Conservation (phyloP, 2,888 invertebrate species). For the Drosophila cyrtoloma region DNA sequence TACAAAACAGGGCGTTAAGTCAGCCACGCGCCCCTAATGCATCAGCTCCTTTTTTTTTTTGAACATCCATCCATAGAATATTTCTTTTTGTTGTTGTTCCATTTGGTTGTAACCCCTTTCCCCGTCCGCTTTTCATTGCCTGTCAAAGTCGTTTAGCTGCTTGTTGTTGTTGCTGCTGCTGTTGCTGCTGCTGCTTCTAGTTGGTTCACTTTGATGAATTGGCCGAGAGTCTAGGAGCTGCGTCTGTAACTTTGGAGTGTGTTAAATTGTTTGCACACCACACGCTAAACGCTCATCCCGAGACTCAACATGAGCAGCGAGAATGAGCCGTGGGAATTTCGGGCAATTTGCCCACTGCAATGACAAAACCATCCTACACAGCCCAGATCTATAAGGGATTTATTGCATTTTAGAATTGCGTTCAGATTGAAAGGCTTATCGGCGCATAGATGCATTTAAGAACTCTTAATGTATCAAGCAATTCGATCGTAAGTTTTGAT, state of each 20-base stretch:
- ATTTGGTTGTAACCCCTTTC: conserved; percentile 48
- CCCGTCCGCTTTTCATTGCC: conserved; percentile 56
- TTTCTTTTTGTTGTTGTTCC: conserved; percentile 6
- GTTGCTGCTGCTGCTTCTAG: conserved; percentile 20
- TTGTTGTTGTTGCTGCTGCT: conserved; percentile 28
- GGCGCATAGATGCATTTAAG: neutral
- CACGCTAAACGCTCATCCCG: conserved; percentile 41
- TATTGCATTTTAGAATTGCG: neutral
- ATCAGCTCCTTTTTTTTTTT: conserved; percentile 31
- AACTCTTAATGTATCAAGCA: neutral
- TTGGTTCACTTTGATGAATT: conserved; percentile 48
- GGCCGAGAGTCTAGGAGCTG: conserved; percentile 32
- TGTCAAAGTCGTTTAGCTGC: conserved; percentile 69
- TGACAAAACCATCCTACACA: neutral
- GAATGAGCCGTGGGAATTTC: conserved; percentile 57
- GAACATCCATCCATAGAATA: neutral
- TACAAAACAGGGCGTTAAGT: conserved; percentile 44
- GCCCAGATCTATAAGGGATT: neutral
- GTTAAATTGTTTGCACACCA: conserved; percentile 68
- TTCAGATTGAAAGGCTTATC: too few relatives aligned
- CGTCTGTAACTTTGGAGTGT: conserved; percentile 53
- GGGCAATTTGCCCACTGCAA: neutral
- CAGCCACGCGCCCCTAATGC: conserved; percentile 69
- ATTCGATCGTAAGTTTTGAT: neutral
- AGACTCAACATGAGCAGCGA: conserved; percentile 20